Base-by-base conservation (phyloP, 2,888 invertebrate genomes). In the Leptopilina syphax region DNA sequence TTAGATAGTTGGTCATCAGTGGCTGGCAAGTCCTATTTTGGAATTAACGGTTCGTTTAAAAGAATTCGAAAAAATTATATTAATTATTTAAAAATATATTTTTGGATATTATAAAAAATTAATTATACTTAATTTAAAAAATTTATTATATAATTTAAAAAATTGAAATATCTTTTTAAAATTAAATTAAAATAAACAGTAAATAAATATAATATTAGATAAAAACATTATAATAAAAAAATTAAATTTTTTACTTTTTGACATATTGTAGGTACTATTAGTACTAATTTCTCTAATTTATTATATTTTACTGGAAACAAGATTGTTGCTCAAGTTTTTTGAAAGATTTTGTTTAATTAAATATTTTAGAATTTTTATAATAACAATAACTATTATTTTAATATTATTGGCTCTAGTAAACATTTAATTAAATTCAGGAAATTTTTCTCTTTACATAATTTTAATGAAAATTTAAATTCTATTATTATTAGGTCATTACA, bases 31-130 rank as follows among this genome's bases (percentile, higher is more conserved):
- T 57, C 57, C 12, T 57, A 57, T 57, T 57, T 57, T 57, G 13
- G 57, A 57, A 57, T 57, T 57, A 57, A 57, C 57, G 57, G 57
- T 57, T 57, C 57, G 57, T 57, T 57, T 57, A 57, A 57, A n/a
- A 57, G 12, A 57, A 57, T 57, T 57, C 5, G n/a, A 57, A 57
- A 13, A 12, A 57, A 10, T 57, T 57, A 57, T 57, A n/a, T 57
- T 57, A 13, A 12, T 44, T 6, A 44, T 44, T 44, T 44, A 7
- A 44, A 44, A 44, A 44, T 44, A 44, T 44, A 44, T 44, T 44
- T 44, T 44, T 44, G 8, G 34, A 2, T 34, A 44, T 44, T 44
- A 44, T 44, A 44, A 44, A 5, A 44, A 44, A 44, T 44, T 44
- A 44, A 44, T 8, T 44, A 44, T 44, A 44, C 44, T 44, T 7